phyloP scores from a whole-genome alignment of 2,113 vertebrate genomes.

The Toxostoma redivivum region DNA sequence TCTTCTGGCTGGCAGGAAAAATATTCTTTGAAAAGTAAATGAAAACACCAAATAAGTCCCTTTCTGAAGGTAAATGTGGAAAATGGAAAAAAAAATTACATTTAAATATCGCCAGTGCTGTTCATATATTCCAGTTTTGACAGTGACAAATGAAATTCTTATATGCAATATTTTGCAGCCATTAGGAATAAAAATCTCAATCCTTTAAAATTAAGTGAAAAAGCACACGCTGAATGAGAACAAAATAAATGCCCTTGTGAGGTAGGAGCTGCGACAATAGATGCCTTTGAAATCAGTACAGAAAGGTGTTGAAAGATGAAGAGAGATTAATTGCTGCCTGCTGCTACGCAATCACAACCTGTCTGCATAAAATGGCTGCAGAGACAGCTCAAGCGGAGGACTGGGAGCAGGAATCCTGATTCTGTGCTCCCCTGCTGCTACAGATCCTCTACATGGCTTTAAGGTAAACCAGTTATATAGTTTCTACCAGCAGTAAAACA shows the following conservation, averaged over 20 bases:
- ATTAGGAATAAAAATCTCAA: background rate
- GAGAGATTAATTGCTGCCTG: background rate
- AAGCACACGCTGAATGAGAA: background rate
- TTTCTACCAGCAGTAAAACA: background rate
- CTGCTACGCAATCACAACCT: background rate
- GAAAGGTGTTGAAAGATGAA: background rate
- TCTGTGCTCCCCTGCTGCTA: background rate
- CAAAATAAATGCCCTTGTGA: background rate
- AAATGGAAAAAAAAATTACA: background rate
- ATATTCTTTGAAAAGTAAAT: background rate
- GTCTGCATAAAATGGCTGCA: constrained; percentile 25
- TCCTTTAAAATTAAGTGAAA: background rate
- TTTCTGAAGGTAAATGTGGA: background rate
- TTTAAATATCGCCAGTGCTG: background rate
- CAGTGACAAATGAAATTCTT: background rate
- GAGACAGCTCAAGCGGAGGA: background rate
- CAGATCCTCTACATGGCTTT: background rate
- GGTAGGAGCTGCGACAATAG: background rate
- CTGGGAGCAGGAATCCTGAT: background rate
- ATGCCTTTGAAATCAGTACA: background rate
- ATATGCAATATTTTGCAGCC: background rate
- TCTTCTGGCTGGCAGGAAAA: background rate
- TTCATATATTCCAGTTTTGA: background rate
- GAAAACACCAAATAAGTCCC: background rate
- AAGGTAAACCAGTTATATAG: background rate